Evolutionary conservation across 2,888 invertebrate species (phyloP), one percentile per base, ranked within the genome.

Genomic region (Heliconius ismenius): DNA sequence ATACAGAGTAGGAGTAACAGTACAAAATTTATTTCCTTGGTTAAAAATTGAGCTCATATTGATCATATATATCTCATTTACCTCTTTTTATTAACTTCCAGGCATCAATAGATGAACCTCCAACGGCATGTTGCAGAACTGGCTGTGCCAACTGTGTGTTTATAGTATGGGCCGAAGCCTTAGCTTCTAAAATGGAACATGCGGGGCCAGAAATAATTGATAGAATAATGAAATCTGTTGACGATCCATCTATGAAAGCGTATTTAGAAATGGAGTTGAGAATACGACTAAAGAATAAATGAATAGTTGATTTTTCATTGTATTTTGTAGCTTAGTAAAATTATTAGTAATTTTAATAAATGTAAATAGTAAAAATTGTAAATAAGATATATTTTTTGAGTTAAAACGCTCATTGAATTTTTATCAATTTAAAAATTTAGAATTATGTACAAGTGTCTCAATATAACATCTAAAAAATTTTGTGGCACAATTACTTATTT

Each of bases 111-210:
- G 96, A 96, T 18, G 95, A 96, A 78, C 95, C 95, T 62, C 98
- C 98, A 0, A 97, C 97, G 4, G 96, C 95, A 39, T 99, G 98
- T 89, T 99, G 98, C 85, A 97, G 97, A 95, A 97, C 98, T 0
- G 98, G 98, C 0, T 99, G 99, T 92, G 95, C 97, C 0, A 98
- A 98, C 90, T 99, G 99, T 88, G 98, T 99, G 9, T 98, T 98
- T 97, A 96, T 99, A 74, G 96, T 96, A 24, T 98, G 98, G 95
- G 98, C 98, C 0, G 97, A 98, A 83, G 95, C 97, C 32, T 84
- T 98, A 67, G 93, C 95, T 6, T 87, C 93, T 74, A 94, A 95
- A 81, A 90, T 95, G 83, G 89, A 96, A 18, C 90, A 95, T 80
- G 96, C 96, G 81, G 96, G 97, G 26, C 96, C 96, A 0, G 95